Conservation (phyloP, 1,140 invertebrate species). For the Manduca sexta region DNA sequence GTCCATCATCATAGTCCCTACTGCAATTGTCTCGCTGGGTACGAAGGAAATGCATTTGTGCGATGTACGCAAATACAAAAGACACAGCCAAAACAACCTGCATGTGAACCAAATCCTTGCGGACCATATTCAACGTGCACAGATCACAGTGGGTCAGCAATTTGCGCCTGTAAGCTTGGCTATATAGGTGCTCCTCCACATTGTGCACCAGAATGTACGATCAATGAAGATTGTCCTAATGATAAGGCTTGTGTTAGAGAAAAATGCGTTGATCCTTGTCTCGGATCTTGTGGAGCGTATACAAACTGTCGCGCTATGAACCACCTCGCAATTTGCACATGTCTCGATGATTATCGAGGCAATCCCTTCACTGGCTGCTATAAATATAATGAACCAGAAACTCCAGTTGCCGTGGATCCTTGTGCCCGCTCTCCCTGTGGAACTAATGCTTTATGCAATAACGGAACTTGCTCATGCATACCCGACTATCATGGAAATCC, state of each 20-base stretch:
- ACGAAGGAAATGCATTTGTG: constrained; percentile 78
- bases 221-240: constrained; percentile 79
- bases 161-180: constrained; percentile 77
- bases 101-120: constrained; percentile 78
- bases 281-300: constrained; percentile 79
- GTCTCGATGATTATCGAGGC: constrained; percentile 75
- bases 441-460: constrained; percentile 81
- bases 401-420: constrained; percentile 54
- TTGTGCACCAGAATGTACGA: constrained; percentile 80
- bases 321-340: constrained; percentile 78
- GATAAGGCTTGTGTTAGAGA: constrained; percentile 78
- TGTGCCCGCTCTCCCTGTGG: constrained; percentile 84
- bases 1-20: constrained; percentile 79
- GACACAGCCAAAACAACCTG: constrained; percentile 52
- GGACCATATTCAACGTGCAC: constrained; percentile 77
- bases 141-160: constrained; percentile 71
- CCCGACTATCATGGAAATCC: constrained; percentile 76
- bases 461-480: constrained; percentile 78
- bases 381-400: constrained; percentile 56
- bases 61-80: constrained; percentile 68
- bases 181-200: constrained; percentile 77
- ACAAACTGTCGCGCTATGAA: constrained; percentile 76
- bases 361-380: constrained; percentile 79
- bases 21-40: constrained; percentile 76
- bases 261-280: constrained; percentile 80